Evolutionary conservation across 2,113 vertebrate genomes (phyloP).

Genomic region (Cyanistes caeruleus): DNA sequence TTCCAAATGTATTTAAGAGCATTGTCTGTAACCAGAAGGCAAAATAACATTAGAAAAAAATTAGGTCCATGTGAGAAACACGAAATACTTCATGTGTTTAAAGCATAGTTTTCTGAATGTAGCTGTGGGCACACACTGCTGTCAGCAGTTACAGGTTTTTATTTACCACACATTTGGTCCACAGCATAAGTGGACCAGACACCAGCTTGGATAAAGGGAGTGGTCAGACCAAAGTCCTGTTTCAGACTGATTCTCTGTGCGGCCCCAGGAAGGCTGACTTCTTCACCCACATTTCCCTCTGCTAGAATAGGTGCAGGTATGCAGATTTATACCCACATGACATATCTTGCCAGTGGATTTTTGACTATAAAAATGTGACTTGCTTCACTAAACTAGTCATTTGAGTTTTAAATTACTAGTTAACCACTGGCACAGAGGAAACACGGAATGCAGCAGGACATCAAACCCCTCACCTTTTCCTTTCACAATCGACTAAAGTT

Average conservation of each 20-base stretch:
- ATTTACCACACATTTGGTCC: neutral
- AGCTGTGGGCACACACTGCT: neutral
- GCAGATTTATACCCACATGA: neutral
- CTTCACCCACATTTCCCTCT: neutral
- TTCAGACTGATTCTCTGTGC: rapidly evolving
- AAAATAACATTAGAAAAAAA: slow-evolving; percentile 55
- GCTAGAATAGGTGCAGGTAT: neutral
- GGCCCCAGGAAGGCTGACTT: rapidly evolving
- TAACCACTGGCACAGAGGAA: neutral
- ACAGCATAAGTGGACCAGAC: neutral
- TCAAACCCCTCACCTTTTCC: neutral
- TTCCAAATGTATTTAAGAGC: slow-evolving; percentile 41
- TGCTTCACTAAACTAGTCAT: neutral
- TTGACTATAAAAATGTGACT: neutral
- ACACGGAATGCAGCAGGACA: rapidly evolving
- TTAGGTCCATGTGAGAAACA: slow-evolving; percentile 28
- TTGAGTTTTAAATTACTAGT: neutral
- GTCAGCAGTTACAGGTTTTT: neutral
- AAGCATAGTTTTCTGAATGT: neutral
- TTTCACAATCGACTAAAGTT: neutral
- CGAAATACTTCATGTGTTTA: slow-evolving; percentile 32
- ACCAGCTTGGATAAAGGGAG: neutral
- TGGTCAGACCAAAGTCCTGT: neutral
- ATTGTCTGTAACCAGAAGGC: slow-evolving; percentile 37
- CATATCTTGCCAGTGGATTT: neutral